These are phyloP conservation scores for Amphiduros pacificus DNA, from an alignment of 2,888 invertebrate species.

Conservation along the genomic window DNA sequence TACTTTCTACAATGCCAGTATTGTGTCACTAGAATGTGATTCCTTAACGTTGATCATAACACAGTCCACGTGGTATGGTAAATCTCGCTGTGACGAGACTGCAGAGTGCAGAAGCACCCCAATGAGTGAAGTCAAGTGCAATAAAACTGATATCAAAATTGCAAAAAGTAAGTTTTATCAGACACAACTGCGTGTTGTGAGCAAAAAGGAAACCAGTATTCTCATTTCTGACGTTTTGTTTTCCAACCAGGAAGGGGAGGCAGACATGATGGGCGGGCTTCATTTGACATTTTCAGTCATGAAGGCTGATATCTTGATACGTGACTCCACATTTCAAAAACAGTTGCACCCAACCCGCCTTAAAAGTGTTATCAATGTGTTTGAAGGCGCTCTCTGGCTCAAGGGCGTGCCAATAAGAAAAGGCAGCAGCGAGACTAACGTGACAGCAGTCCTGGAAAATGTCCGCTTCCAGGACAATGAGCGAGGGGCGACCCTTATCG, in stretches of 20 bases:
- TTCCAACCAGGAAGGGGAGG: conserved; percentile 8
- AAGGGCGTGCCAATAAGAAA: conserved; percentile 10
- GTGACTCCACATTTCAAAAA: conserved; percentile 20
- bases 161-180: conserved; percentile 19
- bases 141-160: conserved; percentile 14
- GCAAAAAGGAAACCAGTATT: neutral
- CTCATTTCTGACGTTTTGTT: conserved; percentile 11
- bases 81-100: conserved; percentile 1
- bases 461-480: conserved; percentile 29
- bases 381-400: conserved; percentile 30
- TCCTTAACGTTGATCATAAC: conserved; percentile 12
- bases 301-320: conserved; percentile 19
- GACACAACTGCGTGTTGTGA: conserved; percentile 19
- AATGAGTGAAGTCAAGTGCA: conserved; percentile 20
- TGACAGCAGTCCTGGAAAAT: conserved; percentile 18
- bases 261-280: conserved; percentile 19
- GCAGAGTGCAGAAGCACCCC: conserved; percentile 11
- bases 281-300: conserved; percentile 23
- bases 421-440: conserved; percentile 8
- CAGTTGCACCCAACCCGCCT: conserved; percentile 26
- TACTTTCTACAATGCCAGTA: conserved; percentile 22
- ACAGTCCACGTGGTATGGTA: conserved; percentile 22
- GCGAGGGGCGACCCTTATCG: conserved; percentile 27
- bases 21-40: conserved; percentile 12
- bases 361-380: conserved; percentile 30